Percentiles rank a stretch among this genome's conserved stretches.
Conservation (phyloP, 2,888 invertebrate species). For the Auanema sp. region DNA sequence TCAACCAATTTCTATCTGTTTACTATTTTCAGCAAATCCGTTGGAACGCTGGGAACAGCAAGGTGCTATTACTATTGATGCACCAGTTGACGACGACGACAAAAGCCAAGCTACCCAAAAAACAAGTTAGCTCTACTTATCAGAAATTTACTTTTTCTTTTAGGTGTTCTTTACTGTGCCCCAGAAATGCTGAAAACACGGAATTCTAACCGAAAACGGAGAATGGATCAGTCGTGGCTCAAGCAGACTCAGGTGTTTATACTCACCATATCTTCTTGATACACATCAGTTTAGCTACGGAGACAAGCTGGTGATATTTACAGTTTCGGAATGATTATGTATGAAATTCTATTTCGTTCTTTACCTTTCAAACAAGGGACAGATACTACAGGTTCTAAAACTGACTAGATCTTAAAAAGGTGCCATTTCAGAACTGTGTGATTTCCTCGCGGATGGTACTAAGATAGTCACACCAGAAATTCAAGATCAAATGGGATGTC, state of each 20-base stretch:
- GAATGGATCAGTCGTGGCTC: constrained; percentile 55
- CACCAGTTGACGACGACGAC: constrained; percentile 52
- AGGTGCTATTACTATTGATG: constrained; percentile 51
- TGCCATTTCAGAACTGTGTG: constrained; percentile 45
- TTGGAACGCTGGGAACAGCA: constrained; percentile 60
- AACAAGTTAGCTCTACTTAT: constrained; percentile 35
- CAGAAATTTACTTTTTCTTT: not conserved
- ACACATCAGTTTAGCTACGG: constrained; percentile 20
- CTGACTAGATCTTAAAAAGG: too few relatives aligned
- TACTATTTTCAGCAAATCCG: constrained; percentile 44
- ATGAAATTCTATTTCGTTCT: constrained; percentile 52
- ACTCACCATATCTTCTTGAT: not conserved
- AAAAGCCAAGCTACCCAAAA: constrained; percentile 52
- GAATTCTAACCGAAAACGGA: constrained; percentile 47
- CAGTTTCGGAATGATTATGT: constrained; percentile 61
- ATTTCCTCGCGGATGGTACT: constrained; percentile 48
- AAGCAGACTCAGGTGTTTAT: constrained; percentile 36
- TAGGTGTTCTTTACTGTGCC: constrained; percentile 48
- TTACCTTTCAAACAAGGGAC: constrained; percentile 45
- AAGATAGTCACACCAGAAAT: constrained; percentile 52
- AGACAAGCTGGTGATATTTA: constrained; percentile 59
- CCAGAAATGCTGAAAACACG: constrained; percentile 55
- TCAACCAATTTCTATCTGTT: too few relatives aligned
- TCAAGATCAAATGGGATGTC: constrained; percentile 53
- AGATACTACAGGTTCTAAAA: constrained; percentile 31